phyloP scores from a whole-genome alignment of 2,888 invertebrate species.

The Drosophila fungiperda region DNA sequence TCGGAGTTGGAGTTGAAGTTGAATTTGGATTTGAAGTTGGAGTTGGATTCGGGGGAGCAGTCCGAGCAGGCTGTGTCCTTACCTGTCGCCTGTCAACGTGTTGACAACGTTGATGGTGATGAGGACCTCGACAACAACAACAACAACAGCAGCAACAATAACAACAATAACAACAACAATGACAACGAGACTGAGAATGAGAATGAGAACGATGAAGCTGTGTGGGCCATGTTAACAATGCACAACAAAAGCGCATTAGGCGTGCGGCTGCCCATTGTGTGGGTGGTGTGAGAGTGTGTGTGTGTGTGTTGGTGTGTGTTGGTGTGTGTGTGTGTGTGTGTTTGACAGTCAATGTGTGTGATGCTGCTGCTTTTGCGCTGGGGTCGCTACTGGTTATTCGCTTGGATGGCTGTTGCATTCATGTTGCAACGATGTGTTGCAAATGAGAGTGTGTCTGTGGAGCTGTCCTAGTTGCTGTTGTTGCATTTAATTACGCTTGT shows the following conservation, averaged over 20 bases:
- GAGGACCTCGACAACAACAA: conserved; percentile 38
- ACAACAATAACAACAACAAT: background rate
- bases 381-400: conserved; percentile 49
- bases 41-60: conserved; percentile 14
- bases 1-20: background rate
- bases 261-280: conserved; percentile 48
- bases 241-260: conserved; percentile 75
- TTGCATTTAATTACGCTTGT: conserved; percentile 77
- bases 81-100: conserved; percentile 63
- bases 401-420: conserved; percentile 64
- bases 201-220: conserved; percentile 23
- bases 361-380: background rate
- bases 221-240: conserved; percentile 60
- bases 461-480: conserved; percentile 55
- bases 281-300: conserved; percentile 3
- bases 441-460: conserved; percentile 44
- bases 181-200: background rate
- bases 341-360: background rate
- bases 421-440: conserved; percentile 74
- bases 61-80: conserved; percentile 6
- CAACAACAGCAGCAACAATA: background rate
- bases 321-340: background rate
- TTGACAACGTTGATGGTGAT: conserved; percentile 71
- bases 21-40: conserved; percentile 11
- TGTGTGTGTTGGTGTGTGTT: background rate